phyloP scores from a whole-genome alignment of 1,140 invertebrate species.

The Oryctes rhinoceros region DNA sequence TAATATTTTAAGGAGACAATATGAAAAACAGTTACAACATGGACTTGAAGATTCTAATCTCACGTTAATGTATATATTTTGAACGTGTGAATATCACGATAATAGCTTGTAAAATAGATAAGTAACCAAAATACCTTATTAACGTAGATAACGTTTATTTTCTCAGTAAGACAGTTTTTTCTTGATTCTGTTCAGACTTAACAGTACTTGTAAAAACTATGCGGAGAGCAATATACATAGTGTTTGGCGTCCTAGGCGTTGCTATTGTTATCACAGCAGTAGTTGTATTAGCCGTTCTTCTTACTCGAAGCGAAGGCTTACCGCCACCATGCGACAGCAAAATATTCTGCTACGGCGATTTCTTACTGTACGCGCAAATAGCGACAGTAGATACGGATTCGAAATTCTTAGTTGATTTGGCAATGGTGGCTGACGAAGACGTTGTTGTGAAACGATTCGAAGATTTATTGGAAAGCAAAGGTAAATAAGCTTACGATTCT shows the following conservation, averaged over 20 bases:
- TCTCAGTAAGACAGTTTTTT: no score
- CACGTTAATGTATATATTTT: no score
- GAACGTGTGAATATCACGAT: no score
- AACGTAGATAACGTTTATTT: not conserved
- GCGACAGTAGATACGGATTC: slow-evolving; percentile 79
- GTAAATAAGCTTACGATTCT: not conserved
- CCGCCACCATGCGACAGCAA: slow-evolving; percentile 62
- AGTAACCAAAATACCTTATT: not conserved
- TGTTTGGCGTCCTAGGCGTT: not conserved
- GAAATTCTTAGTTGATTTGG: slow-evolving; percentile 90
- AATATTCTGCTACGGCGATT: slow-evolving; percentile 80
- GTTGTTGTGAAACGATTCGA: slow-evolving; percentile 70
- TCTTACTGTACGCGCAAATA: slow-evolving; percentile 80
- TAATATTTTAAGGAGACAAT: no score
- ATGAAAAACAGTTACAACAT: no score
- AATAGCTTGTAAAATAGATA: not conserved
- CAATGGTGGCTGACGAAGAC: slow-evolving; percentile 70
- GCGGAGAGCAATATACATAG: not conserved
- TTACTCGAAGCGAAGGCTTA: not conserved
- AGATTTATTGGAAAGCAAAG: slow-evolving; percentile 67
- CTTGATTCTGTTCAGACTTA: not conserved
- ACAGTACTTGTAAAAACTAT: not conserved
- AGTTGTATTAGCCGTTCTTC: not conserved
- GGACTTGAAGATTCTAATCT: no score
- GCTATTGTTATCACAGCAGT: not conserved